Evolutionary conservation across 92 coral and sea anemone species (phyloP).

Genomic region (Palythoa grandis): DNA sequence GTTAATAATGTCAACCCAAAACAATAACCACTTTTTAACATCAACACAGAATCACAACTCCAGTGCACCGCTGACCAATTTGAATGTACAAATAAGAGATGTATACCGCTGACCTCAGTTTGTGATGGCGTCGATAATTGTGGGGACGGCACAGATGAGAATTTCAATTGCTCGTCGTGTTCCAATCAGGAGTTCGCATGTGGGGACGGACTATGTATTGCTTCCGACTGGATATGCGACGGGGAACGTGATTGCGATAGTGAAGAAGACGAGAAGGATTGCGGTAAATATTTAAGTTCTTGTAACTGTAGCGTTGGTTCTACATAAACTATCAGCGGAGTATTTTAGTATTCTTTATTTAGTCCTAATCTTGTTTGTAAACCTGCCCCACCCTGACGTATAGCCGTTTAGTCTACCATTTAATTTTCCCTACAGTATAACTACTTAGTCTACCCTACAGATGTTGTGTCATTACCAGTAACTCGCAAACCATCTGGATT

Average conservation of each 20-base stretch:
- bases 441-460: not conserved
- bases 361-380: no score
- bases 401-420: no score
- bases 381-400: no score
- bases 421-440: no score
- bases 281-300: not conserved
- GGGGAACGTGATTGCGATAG: conserved; percentile 22
- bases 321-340: no score
- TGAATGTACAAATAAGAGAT: conserved; percentile 2
- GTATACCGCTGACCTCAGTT: conserved; percentile 29
- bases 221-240: conserved; percentile 30
- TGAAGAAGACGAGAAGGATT: conserved; percentile 17
- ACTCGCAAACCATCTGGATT: not conserved
- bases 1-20: not conserved
- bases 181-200: conserved; percentile 16
- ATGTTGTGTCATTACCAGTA: not conserved
- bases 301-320: no score
- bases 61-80: conserved; percentile 11
- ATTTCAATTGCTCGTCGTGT: conserved; percentile 9
- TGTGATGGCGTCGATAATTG: conserved; percentile 38
- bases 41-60: not conserved
- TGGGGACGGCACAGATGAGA: conserved; percentile 14
- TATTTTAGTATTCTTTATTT: no score
- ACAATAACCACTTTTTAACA: not conserved
- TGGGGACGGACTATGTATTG: conserved; percentile 3